phyloP scores from a whole-genome alignment of 2,113 vertebrate genomes.

The Melanocharis versteri region DNA sequence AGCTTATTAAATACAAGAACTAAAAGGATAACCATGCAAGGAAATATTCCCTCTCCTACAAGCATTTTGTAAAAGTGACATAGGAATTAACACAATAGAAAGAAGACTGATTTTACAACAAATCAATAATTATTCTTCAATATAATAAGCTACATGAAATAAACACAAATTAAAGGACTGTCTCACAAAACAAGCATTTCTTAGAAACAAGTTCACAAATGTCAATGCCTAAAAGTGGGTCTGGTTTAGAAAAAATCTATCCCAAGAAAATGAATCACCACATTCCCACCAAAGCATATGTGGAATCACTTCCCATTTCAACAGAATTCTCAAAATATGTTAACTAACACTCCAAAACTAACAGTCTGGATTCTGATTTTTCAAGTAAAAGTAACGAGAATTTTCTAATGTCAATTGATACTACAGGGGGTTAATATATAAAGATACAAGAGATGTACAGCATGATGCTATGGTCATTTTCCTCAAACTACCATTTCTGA shows the following conservation, averaged over 20 bases:
- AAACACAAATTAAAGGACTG: not conserved
- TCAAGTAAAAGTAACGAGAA: not conserved
- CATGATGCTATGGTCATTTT: not conserved
- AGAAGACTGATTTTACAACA: not conserved
- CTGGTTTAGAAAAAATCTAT: not conserved
- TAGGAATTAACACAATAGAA: not conserved
- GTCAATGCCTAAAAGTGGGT: not conserved
- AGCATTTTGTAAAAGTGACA: not conserved
- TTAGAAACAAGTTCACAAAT: not conserved
- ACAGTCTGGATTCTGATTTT: not conserved
- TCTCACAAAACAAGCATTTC: not conserved
- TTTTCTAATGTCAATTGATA: not conserved
- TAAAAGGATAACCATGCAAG: not conserved
- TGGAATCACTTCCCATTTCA: not conserved
- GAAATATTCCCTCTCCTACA: not conserved
- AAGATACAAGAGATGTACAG: not conserved
- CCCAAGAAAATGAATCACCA: not conserved
- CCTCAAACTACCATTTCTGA: not conserved
- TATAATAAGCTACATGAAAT: not conserved
- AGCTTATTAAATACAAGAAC: not conserved
- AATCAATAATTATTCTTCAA: not conserved
- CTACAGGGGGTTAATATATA: not conserved
- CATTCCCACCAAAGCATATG: not conserved
- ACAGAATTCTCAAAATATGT: not conserved
- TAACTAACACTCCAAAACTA: not conserved